Evolutionary conservation across 2,888 invertebrate species (phyloP).

Genomic region (Tortricodes alternella): DNA sequence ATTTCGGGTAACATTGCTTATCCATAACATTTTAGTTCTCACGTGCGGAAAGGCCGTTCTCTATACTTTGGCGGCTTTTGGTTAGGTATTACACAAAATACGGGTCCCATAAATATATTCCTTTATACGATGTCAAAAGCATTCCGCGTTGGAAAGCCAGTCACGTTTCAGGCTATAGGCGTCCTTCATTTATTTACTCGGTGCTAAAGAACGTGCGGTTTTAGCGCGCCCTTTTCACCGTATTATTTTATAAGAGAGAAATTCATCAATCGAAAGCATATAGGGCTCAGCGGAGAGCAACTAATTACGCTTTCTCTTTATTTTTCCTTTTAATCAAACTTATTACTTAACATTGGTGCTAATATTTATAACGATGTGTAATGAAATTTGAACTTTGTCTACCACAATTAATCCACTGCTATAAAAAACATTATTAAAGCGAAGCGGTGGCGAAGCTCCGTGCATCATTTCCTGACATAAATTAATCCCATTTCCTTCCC

Average conservation of each 20-base stretch:
- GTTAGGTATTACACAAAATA: constrained; percentile 21
- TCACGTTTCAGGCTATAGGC: constrained; percentile 53
- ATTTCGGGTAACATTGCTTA: background rate
- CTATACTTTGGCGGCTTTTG: constrained; percentile 4
- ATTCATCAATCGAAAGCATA: constrained; percentile 29
- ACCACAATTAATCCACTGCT: constrained; percentile 37
- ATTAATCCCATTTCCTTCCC: constrained; percentile 69
- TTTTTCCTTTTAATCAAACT: background rate
- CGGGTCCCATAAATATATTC: constrained; percentile 26
- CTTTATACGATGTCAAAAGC: constrained; percentile 48
- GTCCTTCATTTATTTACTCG: constrained; percentile 53
- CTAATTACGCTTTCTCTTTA: background rate
- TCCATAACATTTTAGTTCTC: background rate
- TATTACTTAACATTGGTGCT: background rate
- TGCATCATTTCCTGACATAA: constrained; percentile 50
- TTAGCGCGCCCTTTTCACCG: constrained; percentile 13
- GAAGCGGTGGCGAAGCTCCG: constrained; percentile 76
- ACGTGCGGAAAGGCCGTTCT: background rate
- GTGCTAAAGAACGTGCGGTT: constrained; percentile 42
- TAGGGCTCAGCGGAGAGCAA: background rate
- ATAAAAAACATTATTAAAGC: constrained; percentile 45
- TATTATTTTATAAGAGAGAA: constrained; percentile 32
- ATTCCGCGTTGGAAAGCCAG: constrained; percentile 47
- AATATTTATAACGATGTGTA: background rate
- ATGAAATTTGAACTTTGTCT: constrained; percentile 37